Evolutionary conservation across 2,888 invertebrate species (phyloP).

Genomic region (Glaucopsyche alexis): DNA sequence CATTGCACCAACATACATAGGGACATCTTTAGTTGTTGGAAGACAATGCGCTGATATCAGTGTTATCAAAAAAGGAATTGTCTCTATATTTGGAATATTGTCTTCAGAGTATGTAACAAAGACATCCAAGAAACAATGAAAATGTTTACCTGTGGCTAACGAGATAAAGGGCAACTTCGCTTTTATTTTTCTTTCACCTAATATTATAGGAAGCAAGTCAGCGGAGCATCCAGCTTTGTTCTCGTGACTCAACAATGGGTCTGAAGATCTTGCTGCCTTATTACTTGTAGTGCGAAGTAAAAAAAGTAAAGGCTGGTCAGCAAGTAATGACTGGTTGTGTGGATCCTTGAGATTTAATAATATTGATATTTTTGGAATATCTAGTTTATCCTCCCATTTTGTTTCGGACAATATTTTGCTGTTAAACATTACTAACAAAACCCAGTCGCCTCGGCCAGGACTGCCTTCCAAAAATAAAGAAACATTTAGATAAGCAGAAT

Average conservation of each 20-base stretch:
- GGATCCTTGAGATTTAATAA: conserved; percentile 55
- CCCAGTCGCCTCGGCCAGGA: conserved; percentile 50
- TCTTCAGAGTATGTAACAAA: conserved; percentile 45
- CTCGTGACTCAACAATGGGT: conserved; percentile 57
- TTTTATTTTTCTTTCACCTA: conserved; percentile 58
- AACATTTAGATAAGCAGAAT: conserved; percentile 47
- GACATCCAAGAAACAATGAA: conserved; percentile 51
- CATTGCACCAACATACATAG: conserved; percentile 59
- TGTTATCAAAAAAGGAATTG: conserved; percentile 56
- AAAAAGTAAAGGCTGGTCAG: conserved; percentile 60
- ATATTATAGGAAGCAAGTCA: conserved; percentile 62
- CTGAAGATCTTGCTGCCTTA: conserved; percentile 56
- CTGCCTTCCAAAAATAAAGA: conserved; percentile 49
- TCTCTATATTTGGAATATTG: conserved; percentile 39
- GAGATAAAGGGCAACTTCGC: conserved; percentile 48
- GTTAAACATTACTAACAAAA: conserved; percentile 53
- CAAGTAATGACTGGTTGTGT: conserved; percentile 46
- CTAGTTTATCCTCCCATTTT: conserved; percentile 51
- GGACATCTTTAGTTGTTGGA: conserved; percentile 59
- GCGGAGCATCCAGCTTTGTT: conserved; percentile 64
- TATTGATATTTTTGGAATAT: conserved; percentile 44
- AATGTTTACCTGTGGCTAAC: conserved; percentile 49
- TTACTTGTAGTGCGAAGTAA: conserved; percentile 51
- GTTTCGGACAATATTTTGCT: conserved; percentile 50
- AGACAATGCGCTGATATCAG: conserved; percentile 67